Evolutionary conservation across 1,140 invertebrate genomes (phyloP).

Genomic region (Bombus cullumanus): DNA sequence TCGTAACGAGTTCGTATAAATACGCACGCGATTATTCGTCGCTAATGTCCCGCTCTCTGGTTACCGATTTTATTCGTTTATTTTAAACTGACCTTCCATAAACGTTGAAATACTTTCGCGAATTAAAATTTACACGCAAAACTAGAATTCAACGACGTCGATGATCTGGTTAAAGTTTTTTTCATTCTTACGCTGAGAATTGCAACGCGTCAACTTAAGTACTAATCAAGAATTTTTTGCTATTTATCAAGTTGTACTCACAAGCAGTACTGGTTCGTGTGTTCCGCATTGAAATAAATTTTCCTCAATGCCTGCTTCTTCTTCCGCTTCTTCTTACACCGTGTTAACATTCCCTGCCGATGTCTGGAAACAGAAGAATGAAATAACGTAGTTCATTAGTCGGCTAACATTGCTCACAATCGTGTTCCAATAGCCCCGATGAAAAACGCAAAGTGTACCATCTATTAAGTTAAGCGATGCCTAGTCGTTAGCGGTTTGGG

Average conservation of each 20-base stretch:
- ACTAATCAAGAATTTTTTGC: conserved; percentile 28
- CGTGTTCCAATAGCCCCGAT: background rate
- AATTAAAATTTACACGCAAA: too few relatives aligned
- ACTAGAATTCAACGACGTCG: background rate
- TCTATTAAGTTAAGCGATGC: background rate
- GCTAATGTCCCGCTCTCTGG: too few relatives aligned
- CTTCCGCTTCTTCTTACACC: conserved; percentile 24
- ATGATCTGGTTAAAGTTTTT: background rate
- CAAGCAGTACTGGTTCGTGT: conserved; percentile 8
- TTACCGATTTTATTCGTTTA: too few relatives aligned
- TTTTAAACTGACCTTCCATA: too few relatives aligned
- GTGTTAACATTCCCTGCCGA: conserved; percentile 22
- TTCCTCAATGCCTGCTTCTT: conserved; percentile 25
- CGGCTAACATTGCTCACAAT: background rate
- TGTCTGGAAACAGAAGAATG: conserved; percentile 32
- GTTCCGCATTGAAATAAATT: conserved; percentile 47
- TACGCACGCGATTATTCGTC: too few relatives aligned
- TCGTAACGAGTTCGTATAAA: background rate
- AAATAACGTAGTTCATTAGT: conserved; percentile 38
- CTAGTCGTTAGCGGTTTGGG: conserved; percentile 6
- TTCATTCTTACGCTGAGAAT: background rate
- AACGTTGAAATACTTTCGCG: too few relatives aligned
- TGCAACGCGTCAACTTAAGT: background rate
- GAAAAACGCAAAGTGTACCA: background rate
- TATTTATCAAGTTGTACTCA: conserved; percentile 21